Percentiles rank a stretch among this genome's conserved stretches.
Conservation (phyloP, 2,888 invertebrate genomes). For the Heterodera filipjevi region DNA sequence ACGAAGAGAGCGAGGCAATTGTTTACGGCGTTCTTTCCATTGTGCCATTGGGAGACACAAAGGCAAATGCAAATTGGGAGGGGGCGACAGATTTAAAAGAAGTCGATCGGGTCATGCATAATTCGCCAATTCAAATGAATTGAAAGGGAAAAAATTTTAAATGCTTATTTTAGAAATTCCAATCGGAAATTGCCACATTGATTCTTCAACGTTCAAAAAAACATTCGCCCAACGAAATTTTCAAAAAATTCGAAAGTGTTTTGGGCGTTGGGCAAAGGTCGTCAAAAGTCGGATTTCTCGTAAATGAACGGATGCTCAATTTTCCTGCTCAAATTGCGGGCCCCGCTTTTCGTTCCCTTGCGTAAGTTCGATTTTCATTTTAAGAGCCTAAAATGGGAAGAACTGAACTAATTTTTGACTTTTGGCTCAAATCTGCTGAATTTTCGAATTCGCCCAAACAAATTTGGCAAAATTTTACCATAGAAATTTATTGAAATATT, state of each 20-base stretch:
- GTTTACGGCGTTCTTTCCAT: constrained; percentile 48
- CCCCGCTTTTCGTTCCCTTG: constrained; percentile 44
- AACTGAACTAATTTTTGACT: too few relatives aligned
- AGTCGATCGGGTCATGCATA: too few relatives aligned
- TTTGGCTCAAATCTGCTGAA: too few relatives aligned
- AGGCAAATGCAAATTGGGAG: too few relatives aligned
- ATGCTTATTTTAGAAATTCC: constrained; percentile 40
- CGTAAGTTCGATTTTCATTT: constrained; percentile 15
- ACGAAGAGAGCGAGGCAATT: constrained; percentile 48
- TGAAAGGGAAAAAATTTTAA: too few relatives aligned
- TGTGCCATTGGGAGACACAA: constrained; percentile 34
- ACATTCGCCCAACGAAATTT: constrained; percentile 40
- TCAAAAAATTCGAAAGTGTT: constrained; percentile 42
- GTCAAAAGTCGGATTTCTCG: constrained; percentile 43
- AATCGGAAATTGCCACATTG: constrained; percentile 43
- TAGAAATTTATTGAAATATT: too few relatives aligned
- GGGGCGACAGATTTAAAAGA: too few relatives aligned
- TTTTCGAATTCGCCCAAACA: too few relatives aligned
- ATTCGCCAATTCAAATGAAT: too few relatives aligned
- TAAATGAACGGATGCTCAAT: constrained; percentile 61
- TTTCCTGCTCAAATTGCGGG: constrained; percentile 54
- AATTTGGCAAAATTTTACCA: too few relatives aligned
- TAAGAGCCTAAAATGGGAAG: background rate
- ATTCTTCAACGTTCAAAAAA: constrained; percentile 50
- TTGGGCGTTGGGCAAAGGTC: constrained; percentile 24